These are phyloP conservation scores for Palloptera scutellata DNA, from an alignment of 2,888 invertebrate species.

Conservation along the genomic window DNA sequence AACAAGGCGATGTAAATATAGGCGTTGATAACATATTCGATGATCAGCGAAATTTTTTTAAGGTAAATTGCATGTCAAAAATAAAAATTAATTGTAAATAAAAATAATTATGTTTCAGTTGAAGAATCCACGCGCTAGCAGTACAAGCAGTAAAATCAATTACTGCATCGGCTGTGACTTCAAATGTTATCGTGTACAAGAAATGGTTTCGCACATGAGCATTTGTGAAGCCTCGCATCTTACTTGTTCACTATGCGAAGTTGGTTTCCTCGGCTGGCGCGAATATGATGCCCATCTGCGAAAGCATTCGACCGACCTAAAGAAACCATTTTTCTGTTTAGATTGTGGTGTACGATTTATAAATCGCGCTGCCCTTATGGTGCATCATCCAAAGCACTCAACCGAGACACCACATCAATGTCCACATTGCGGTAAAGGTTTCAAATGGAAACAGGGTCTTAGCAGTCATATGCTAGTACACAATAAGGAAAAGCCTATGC, in stretches of 20 bases:
- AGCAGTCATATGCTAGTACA: constrained; percentile 67
- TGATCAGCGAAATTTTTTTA: constrained; percentile 58
- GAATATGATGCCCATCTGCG: constrained; percentile 63
- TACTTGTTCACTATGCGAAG: constrained; percentile 59
- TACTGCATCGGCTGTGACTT: constrained; percentile 63
- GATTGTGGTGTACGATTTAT: constrained; percentile 66
- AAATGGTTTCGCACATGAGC: constrained; percentile 60
- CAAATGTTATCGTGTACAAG: constrained; percentile 63
- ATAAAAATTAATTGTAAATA: constrained; percentile 2
- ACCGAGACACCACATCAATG: constrained; percentile 67
- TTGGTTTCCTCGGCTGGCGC: constrained; percentile 57
- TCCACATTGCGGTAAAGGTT: constrained; percentile 66
- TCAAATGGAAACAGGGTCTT: constrained; percentile 70
- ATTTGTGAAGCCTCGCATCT: constrained; percentile 56
- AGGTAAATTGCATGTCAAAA: constrained; percentile 41
- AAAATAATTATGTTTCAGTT: constrained; percentile 42
- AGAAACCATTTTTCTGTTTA: constrained; percentile 67
- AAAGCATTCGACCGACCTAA: constrained; percentile 61
- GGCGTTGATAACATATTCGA: constrained; percentile 50
- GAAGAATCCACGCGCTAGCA: constrained; percentile 50
- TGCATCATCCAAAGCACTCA: constrained; percentile 68
- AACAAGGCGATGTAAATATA: constrained; percentile 13
- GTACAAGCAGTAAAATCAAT: constrained; percentile 60
- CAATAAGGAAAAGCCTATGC: constrained; percentile 66
- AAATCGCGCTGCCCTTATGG: constrained; percentile 64